Conservation (phyloP, 2,797 vertebrate species). For the Gobionotothen gibberifrons region DNA sequence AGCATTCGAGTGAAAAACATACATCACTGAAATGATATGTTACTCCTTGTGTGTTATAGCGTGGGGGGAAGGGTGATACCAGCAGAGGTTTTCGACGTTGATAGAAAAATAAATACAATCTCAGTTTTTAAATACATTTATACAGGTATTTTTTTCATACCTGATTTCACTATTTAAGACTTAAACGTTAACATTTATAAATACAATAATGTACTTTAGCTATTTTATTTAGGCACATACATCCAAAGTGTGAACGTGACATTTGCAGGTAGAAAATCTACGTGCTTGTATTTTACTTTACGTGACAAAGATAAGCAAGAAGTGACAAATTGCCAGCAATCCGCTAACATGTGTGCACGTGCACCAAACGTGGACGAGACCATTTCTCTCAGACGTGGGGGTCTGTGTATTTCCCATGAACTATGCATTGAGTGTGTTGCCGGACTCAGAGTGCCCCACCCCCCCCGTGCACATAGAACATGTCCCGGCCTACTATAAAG, state of each 20-base stretch:
- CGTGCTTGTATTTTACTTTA: not conserved
- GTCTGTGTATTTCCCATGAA: conserved; percentile 28
- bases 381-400: conserved; percentile 24
- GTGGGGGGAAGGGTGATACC: too few species aligned
- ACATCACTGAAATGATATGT: too few species aligned
- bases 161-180: not conserved
- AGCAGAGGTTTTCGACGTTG: too few species aligned
- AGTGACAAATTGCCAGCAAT: conserved; percentile 8
- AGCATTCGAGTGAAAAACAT: too few species aligned
- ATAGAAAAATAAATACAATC: too few species aligned
- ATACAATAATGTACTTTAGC: not conserved
- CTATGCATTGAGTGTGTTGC: conserved; percentile 20
- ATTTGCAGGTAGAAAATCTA: too few species aligned
- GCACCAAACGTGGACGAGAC: conserved; percentile 35
- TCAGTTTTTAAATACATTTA: too few species aligned
- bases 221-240: not conserved
- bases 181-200: not conserved
- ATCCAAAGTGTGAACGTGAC: not conserved
- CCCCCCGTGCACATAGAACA: conserved; percentile 46
- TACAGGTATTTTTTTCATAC: too few species aligned
- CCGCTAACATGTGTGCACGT: not conserved
- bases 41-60: too few species aligned
- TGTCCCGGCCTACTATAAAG: conserved; percentile 64
- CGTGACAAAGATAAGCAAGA: not conserved
- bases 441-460: conserved; percentile 51